Evolutionary conservation across 2,888 invertebrate genomes (phyloP).

Genomic region (Holacanthella duospinosa): DNA sequence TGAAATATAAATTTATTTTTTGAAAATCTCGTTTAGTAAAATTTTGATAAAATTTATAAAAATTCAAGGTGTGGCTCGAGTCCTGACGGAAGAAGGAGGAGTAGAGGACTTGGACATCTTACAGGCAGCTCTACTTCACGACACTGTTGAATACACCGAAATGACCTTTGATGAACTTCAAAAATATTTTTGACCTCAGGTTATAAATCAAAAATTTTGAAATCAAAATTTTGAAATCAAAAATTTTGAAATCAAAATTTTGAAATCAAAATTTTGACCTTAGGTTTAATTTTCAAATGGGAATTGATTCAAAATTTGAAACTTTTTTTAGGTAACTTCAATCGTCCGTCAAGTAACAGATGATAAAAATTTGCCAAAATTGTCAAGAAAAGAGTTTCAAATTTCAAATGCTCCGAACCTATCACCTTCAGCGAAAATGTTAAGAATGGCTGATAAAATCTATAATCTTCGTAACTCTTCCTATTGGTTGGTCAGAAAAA

Average conservation of each 20-base stretch:
- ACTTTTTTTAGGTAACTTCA: conserved; percentile 23
- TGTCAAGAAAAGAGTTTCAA: conserved; percentile 55
- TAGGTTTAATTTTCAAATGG: background rate
- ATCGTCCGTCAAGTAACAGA: conserved; percentile 60
- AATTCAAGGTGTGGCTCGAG: conserved; percentile 57
- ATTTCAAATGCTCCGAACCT: conserved; percentile 51
- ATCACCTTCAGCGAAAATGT: conserved; percentile 56
- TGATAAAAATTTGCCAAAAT: conserved; percentile 57
- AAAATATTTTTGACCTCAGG: conserved; percentile 51
- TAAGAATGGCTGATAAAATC: conserved; percentile 70
- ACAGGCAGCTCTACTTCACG: conserved; percentile 66
- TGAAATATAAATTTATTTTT: too few relatives aligned
- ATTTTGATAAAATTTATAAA: background rate
- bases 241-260: background rate
- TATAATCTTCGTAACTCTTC: conserved; percentile 63
- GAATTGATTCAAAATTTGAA: background rate
- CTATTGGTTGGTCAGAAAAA: conserved; percentile 52
- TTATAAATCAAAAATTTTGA: conserved; percentile 39
- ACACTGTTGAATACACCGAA: conserved; percentile 74
- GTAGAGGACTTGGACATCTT: conserved; percentile 49
- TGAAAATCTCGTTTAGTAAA: too few relatives aligned
- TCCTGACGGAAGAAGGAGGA: conserved; percentile 54
- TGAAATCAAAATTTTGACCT: background rate
- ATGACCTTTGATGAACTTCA: conserved; percentile 60
- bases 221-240: conserved; percentile 7